Evolutionary conservation across 2,888 invertebrate species (phyloP).

Genomic region (Leptinotarsa peninsularis): DNA sequence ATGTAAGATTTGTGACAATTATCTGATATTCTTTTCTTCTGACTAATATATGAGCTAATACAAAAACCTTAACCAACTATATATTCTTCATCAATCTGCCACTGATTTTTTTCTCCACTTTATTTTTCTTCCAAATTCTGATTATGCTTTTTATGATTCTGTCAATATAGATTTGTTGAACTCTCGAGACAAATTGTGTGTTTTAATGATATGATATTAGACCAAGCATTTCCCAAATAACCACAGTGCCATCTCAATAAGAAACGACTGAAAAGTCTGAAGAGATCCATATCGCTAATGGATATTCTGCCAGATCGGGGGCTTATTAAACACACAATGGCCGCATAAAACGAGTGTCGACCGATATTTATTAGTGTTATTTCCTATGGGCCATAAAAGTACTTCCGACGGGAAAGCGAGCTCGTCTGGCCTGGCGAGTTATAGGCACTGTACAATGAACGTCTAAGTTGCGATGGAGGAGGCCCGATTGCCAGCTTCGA

Average conservation of each 20-base stretch:
- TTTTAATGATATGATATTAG: too few relatives aligned
- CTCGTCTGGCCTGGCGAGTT: conserved; percentile 29
- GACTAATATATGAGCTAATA: too few relatives aligned
- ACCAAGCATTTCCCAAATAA: too few relatives aligned
- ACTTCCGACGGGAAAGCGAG: conserved; percentile 34
- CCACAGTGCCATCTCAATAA: background rate
- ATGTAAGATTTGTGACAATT: too few relatives aligned
- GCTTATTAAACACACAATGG: conserved; percentile 15
- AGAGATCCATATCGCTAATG: conserved; percentile 15
- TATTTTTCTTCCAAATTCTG: too few relatives aligned
- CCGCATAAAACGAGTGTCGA: conserved; percentile 14
- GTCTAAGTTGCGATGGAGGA: conserved; percentile 7
- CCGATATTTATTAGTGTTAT: conserved; percentile 38
- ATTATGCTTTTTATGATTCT: too few relatives aligned
- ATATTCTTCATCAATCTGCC: too few relatives aligned
- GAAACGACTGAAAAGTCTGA: background rate
- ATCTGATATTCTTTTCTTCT: too few relatives aligned
- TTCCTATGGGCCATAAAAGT: conserved; percentile 35
- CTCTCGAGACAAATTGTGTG: too few relatives aligned
- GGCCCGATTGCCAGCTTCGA: conserved; percentile 52
- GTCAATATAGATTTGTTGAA: too few relatives aligned
- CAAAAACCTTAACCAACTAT: too few relatives aligned
- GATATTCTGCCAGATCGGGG: background rate
- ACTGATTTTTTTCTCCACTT: too few relatives aligned
- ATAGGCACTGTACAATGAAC: conserved; percentile 23